These are phyloP conservation scores for Autographa gamma DNA, from an alignment of 2,888 invertebrate genomes.

Conservation along the genomic window DNA sequence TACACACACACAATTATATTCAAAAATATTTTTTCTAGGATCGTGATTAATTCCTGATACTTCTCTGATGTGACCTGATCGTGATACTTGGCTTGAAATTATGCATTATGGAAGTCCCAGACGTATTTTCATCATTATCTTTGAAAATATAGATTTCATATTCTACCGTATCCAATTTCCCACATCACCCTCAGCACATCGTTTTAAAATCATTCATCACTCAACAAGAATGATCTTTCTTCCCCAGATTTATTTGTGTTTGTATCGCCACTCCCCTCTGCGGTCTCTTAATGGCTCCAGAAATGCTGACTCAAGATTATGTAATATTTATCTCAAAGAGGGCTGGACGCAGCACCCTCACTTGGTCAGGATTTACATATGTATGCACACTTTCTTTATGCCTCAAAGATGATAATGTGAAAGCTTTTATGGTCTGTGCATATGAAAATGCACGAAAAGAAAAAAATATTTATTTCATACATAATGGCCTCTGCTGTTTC, in stretches of 20 bases:
- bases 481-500: neutral
- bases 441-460: slow-evolving; percentile 25
- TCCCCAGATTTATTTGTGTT: slow-evolving; percentile 77
- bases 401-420: slow-evolving; percentile 47
- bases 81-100: too few relatives aligned
- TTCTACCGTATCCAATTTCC: slow-evolving; percentile 15
- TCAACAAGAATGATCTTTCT: slow-evolving; percentile 70
- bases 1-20: too few relatives aligned
- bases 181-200: slow-evolving; percentile 61
- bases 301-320: slow-evolving; percentile 64
- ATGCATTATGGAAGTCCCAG: too few relatives aligned
- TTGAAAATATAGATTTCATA: neutral
- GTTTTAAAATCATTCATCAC: slow-evolving; percentile 86
- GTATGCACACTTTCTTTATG: slow-evolving; percentile 42
- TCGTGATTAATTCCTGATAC: too few relatives aligned
- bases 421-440: slow-evolving; percentile 29
- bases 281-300: slow-evolving; percentile 74
- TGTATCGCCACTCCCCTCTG: slow-evolving; percentile 74
- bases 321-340: slow-evolving; percentile 54
- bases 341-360: slow-evolving; percentile 40
- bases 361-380: slow-evolving; percentile 47
- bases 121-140: neutral
- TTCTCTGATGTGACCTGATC: too few relatives aligned
- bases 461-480: slow-evolving; percentile 18
- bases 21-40: too few relatives aligned